Conservation (phyloP, 2,888 invertebrate genomes). For the Eupithecia dodoneata region DNA sequence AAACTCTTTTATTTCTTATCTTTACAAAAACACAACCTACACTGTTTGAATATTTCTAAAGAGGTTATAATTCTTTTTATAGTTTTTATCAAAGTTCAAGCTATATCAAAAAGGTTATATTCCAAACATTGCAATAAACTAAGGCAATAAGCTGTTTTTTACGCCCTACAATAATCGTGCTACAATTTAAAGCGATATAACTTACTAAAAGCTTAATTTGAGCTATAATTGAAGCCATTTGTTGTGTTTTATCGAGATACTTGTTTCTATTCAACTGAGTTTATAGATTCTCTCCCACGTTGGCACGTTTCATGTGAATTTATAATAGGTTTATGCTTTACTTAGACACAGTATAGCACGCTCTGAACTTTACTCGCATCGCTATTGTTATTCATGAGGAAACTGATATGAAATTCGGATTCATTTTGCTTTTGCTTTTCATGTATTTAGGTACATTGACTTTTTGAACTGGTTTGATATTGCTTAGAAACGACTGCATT, state of each 20-base stretch:
- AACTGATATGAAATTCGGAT: background rate
- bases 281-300: background rate
- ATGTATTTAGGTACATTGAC: background rate
- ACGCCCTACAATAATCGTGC: conserved; percentile 1
- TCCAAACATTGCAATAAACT: background rate
- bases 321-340: conserved; percentile 1
- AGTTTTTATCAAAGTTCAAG: background rate
- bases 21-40: too few species aligned
- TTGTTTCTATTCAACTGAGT: conserved; percentile 14
- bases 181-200: conserved; percentile 35
- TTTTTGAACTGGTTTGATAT: background rate
- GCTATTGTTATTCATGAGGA: background rate
- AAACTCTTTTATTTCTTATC: background rate
- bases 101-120: background rate
- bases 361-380: background rate
- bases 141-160: background rate
- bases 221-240: conserved; percentile 52
- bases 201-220: conserved; percentile 47
- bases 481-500: background rate
- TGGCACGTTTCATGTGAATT: conserved; percentile 10
- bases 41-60: background rate
- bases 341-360: background rate
- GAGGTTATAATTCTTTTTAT: background rate
- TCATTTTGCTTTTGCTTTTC: background rate
- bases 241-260: conserved; percentile 40